Percentiles rank a stretch among this genome's conserved stretches.
Evolutionary conservation across 2,797 vertebrate species (phyloP).

Genomic region (Schizopygopsis malacanthus): DNA sequence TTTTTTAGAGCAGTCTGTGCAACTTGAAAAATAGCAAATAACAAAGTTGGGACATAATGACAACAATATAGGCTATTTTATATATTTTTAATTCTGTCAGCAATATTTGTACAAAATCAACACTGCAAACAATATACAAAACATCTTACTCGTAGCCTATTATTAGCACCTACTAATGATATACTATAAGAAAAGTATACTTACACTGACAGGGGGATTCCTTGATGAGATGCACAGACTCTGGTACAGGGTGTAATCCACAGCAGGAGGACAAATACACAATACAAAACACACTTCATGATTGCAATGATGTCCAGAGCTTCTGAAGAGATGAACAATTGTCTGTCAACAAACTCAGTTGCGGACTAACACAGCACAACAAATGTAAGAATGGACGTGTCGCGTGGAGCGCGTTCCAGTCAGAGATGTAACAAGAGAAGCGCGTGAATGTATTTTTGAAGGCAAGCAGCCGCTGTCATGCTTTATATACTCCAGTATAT

Average conservation of each 20-base stretch:
- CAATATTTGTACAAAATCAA: neutral
- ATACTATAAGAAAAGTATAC: conserved; percentile 66
- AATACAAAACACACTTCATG: conserved; percentile 63
- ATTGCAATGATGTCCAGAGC: neutral
- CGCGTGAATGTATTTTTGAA: neutral
- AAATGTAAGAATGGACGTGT: neutral
- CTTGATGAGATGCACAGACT: conserved; percentile 88
- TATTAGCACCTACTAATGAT: neutral
- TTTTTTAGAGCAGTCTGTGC: neutral
- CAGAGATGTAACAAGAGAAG: neutral
- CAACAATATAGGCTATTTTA: neutral
- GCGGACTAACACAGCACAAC: neutral
- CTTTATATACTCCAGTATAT: neutral
- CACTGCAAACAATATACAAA: too few species aligned
- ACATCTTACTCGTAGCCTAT: too few species aligned
- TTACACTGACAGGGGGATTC: conserved; percentile 97
- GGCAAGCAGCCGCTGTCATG: neutral
- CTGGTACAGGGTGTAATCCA: conserved; percentile 80
- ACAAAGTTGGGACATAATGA: neutral
- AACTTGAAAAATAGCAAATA: neutral
- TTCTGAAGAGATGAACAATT: neutral
- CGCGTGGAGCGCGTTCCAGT: neutral
- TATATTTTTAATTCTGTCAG: neutral
- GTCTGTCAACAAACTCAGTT: neutral
- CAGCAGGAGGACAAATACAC: conserved; percentile 79